Percentiles rank a stretch among this genome's conserved stretches.
Evolutionary conservation across 1,140 invertebrate genomes (phyloP).

Genomic region (Papilio aristodemus): DNA sequence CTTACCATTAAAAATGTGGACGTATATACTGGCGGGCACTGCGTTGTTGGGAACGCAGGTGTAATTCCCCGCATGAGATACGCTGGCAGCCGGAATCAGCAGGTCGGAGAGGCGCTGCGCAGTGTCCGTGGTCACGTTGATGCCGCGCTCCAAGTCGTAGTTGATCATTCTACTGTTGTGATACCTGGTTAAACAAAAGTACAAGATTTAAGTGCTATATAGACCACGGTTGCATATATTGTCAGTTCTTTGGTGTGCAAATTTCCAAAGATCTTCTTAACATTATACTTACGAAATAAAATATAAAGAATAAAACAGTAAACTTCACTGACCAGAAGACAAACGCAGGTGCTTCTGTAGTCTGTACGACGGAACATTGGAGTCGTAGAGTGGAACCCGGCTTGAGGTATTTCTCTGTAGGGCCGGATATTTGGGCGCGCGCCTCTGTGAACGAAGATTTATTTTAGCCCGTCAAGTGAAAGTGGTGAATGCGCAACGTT

Average conservation of each 20-base stretch:
- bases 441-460: constrained; percentile 85
- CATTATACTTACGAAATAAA: background rate
- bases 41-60: constrained; percentile 93
- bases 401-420: constrained; percentile 91
- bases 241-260: background rate
- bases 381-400: constrained; percentile 90
- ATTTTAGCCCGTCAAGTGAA: constrained; percentile 25
- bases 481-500: constrained; percentile 17
- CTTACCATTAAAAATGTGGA: constrained; percentile 83
- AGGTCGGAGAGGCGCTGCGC: constrained; percentile 72
- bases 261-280: background rate
- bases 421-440: constrained; percentile 90
- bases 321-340: constrained; percentile 86
- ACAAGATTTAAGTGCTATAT: background rate
- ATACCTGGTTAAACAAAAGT: constrained; percentile 78
- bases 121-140: constrained; percentile 88
- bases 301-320: background rate
- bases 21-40: constrained; percentile 89
- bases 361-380: constrained; percentile 89
- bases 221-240: background rate
- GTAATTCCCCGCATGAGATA: constrained; percentile 91
- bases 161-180: constrained; percentile 95
- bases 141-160: constrained; percentile 90
- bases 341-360: constrained; percentile 90
- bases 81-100: constrained; percentile 70